A percentile compares a stretch with the other conserved stretches of the same genome.
phyloP scores from a whole-genome alignment of 2,113 vertebrate species.

The Austrofundulus limnaeus region DNA sequence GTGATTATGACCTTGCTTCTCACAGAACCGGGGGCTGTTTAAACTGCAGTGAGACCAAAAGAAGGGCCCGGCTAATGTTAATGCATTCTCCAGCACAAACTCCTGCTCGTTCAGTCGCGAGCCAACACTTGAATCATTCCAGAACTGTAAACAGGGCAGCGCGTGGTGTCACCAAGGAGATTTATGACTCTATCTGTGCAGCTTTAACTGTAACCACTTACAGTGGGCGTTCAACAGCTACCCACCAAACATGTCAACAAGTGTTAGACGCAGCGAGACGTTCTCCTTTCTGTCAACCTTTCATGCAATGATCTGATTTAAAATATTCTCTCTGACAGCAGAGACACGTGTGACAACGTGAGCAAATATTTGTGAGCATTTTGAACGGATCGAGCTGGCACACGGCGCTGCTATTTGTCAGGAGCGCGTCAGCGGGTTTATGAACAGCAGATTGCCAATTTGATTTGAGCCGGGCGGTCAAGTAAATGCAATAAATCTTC shows the following conservation, averaged over 20 bases:
- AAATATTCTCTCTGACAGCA: slow-evolving; percentile 12
- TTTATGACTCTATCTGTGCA: slow-evolving; percentile 11
- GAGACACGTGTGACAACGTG: slow-evolving; percentile 13
- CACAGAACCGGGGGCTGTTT: slow-evolving; percentile 25
- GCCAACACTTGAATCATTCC: slow-evolving; percentile 19
- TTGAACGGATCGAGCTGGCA: slow-evolving; percentile 24
- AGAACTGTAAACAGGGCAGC: slow-evolving; percentile 4
- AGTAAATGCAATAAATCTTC: slow-evolving; percentile 40
- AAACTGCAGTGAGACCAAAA: slow-evolving; percentile 30
- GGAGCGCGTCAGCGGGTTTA: slow-evolving; percentile 48
- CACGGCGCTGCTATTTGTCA: slow-evolving; percentile 31
- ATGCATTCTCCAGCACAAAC: slow-evolving; percentile 45
- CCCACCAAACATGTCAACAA: slow-evolving; percentile 6
- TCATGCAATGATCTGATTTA: background rate
- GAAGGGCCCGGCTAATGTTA: slow-evolving; percentile 46
- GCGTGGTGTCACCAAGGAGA: background rate
- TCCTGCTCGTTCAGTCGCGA: slow-evolving; percentile 8
- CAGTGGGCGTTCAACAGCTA: too few relatives aligned
- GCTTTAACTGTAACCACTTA: background rate
- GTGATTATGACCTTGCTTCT: too few relatives aligned
- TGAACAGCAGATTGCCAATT: slow-evolving; percentile 59
- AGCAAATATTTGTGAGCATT: slow-evolving; percentile 27
- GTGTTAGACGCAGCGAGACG: background rate
- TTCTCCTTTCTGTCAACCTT: background rate
- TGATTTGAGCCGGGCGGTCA: slow-evolving; percentile 42